A percentile compares a stretch with the other conserved stretches of the same genome.
Conservation (phyloP, 2,888 invertebrate genomes). For the Chrysina gloriosa region DNA sequence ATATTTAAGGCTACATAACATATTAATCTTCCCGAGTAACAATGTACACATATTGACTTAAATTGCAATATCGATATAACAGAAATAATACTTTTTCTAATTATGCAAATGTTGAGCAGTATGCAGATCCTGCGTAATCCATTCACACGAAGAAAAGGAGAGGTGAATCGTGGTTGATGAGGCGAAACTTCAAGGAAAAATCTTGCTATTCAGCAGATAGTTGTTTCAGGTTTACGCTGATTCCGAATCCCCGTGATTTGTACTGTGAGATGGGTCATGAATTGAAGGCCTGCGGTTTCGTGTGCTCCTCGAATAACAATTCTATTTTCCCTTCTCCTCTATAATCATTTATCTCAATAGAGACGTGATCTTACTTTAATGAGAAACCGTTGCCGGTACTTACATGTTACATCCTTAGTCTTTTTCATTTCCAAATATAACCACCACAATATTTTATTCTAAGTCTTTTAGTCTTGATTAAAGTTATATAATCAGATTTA, state of each 20-base stretch:
- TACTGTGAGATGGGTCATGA: slow-evolving; percentile 41
- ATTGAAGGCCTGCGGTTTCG: slow-evolving; percentile 39
- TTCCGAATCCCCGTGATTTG: slow-evolving; percentile 41
- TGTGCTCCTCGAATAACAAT: slow-evolving; percentile 41
- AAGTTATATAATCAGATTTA: too few species aligned
- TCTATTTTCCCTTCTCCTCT: slow-evolving; percentile 30
- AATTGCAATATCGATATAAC: too few species aligned
- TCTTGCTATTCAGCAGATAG: slow-evolving; percentile 35
- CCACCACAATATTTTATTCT: too few species aligned
- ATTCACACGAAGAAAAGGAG: slow-evolving; percentile 1
- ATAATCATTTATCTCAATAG: slow-evolving; percentile 38
- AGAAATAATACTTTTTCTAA: too few species aligned
- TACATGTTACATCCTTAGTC: too few species aligned
- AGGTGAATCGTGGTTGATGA: slow-evolving; percentile 26
- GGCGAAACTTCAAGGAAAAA: slow-evolving; percentile 32
- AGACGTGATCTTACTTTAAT: slow-evolving; percentile 32
- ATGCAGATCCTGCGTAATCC: background rate
- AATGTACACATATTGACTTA: too few species aligned
- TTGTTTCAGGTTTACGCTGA: slow-evolving; percentile 41
- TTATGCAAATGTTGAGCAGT: too few species aligned
- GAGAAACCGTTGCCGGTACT: slow-evolving; percentile 1
- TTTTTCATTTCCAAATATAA: too few species aligned
- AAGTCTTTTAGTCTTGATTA: too few species aligned
- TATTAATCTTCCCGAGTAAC: too few species aligned
- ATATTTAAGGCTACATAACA: too few species aligned